Evolutionary conservation across 2,113 vertebrate genomes (phyloP).

Genomic region (Nerophis ophidion): DNA sequence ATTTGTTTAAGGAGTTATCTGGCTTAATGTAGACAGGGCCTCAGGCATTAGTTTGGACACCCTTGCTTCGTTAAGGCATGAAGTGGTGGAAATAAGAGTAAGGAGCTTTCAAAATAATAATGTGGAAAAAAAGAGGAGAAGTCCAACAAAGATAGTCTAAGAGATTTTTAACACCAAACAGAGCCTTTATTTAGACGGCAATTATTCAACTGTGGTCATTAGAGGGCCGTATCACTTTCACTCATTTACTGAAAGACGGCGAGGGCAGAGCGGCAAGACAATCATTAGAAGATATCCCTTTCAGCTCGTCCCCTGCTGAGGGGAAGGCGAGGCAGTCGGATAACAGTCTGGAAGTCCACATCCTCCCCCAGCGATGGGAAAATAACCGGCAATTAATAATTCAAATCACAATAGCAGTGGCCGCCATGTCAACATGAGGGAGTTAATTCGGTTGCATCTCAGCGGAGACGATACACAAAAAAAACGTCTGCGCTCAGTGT

Average conservation of each 20-base stretch:
- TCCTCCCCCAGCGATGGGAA: conserved; percentile 53
- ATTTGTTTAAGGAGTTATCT: too few relatives aligned
- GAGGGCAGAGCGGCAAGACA: conserved; percentile 52
- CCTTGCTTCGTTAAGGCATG: too few relatives aligned
- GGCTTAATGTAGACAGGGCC: too few relatives aligned
- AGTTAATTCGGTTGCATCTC: conserved; percentile 8
- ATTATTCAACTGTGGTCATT: conserved; percentile 78
- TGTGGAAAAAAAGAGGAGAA: conserved; percentile 20
- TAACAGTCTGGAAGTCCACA: conserved; percentile 37
- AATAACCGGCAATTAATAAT: conserved; percentile 56
- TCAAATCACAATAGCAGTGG: conserved; percentile 39
- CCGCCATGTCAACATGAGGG: conserved; percentile 13
- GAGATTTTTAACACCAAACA: conserved; percentile 57
- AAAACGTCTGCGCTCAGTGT: neutral
- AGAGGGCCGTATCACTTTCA: conserved; percentile 76
- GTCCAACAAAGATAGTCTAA: conserved; percentile 28
- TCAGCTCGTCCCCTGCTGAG: conserved; percentile 65
- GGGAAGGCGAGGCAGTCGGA: conserved; percentile 31
- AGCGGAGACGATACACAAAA: neutral
- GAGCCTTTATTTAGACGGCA: conserved; percentile 75
- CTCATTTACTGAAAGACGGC: conserved; percentile 79
- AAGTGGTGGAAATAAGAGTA: too few relatives aligned
- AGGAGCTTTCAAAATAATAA: too few relatives aligned
- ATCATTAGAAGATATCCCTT: conserved; percentile 79
- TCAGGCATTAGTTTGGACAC: too few relatives aligned